Evolutionary conservation across 2,113 vertebrate genomes (phyloP).

Genomic region (Perca fluviatilis): DNA sequence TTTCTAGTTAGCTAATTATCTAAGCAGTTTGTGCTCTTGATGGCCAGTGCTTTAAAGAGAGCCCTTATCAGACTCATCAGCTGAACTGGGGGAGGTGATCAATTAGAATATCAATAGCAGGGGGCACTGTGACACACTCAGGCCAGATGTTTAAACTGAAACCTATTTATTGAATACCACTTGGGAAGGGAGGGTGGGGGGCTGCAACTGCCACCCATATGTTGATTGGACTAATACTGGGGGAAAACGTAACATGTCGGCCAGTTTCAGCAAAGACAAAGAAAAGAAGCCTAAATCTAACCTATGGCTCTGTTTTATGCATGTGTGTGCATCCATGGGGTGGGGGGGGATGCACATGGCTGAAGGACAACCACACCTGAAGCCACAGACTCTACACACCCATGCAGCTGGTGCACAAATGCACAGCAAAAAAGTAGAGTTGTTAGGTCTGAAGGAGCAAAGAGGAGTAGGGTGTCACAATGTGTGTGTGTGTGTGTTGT

Average conservation of each 20-base stretch:
- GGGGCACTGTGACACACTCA: conserved; percentile 32
- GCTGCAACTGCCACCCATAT: conserved; percentile 31
- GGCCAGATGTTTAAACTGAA: conserved; percentile 64
- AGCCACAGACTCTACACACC: conserved; percentile 2
- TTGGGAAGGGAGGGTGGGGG: background rate
- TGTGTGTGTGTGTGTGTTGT: conserved; percentile 6
- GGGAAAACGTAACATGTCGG: background rate
- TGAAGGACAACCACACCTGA: conserved; percentile 34
- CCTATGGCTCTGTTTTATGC: background rate
- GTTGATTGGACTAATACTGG: conserved; percentile 46
- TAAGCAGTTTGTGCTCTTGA: conserved; percentile 29
- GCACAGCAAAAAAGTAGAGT: conserved; percentile 9
- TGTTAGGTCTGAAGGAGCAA: conserved; percentile 14
- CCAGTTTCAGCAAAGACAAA: conserved; percentile 55
- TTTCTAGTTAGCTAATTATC: conserved; percentile 23
- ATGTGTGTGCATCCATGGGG: background rate
- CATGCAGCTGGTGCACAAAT: conserved; percentile 52
- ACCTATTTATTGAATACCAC: conserved; percentile 59
- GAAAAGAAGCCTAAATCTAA: background rate
- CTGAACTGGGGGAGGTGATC: conserved; percentile 36
- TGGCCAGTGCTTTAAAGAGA: conserved; percentile 33
- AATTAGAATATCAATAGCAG: conserved; percentile 72
- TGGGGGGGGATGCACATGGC: background rate
- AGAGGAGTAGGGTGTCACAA: conserved; percentile 24
- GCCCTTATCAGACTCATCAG: conserved; percentile 45